Evolutionary conservation across 2,888 invertebrate species (phyloP), one percentile per base, ranked within the genome.

Genomic region (Elmis aenea): DNA sequence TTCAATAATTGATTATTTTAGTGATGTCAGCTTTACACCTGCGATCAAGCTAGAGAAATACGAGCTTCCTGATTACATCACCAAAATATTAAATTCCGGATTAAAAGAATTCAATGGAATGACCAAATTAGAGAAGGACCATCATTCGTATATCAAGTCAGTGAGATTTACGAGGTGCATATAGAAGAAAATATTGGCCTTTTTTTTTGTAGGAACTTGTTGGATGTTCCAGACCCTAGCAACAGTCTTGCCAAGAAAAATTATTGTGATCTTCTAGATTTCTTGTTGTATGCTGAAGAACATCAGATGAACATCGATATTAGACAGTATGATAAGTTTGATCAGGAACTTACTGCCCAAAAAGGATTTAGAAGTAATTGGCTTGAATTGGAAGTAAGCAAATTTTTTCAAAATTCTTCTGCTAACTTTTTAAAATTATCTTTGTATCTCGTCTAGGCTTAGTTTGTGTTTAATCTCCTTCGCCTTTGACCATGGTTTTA

Each of bases 261-360:
- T 32, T 61, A 62, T 35, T 45, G 24, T 10, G 13, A 45, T 12
- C 42, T 56, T 14, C 44, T 60, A 9, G 46, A 53, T 18, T 39
- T 46, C 6, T 44, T 64, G 12, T 38, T 64, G 12, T 53, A 55
- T 28, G 45, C 62, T 30, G 64, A 65, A 39, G 66, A 66, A 29
- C 57, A 58, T 45, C 61, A 62, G 36, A 48, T 56, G 39, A 38
- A 37, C 21, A 45, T 48, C 25, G 54, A 61, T 40, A 55, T 65
- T n/a, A 45, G 54, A 20, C 47, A 51, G 15, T 64, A 57, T 40
- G 58, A 63, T 45, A 53, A 47, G 37, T 34, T 43, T 11, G 36
- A 48, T 34, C 57, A 45, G 32, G 42, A 26, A 20, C 44, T 54
- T 30, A 12, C 10, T 12, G 14, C 21, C 16, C 16, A 23, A 12